phyloP scores from a whole-genome alignment of 2,113 vertebrate genomes.

The Alligator mississippiensis region DNA sequence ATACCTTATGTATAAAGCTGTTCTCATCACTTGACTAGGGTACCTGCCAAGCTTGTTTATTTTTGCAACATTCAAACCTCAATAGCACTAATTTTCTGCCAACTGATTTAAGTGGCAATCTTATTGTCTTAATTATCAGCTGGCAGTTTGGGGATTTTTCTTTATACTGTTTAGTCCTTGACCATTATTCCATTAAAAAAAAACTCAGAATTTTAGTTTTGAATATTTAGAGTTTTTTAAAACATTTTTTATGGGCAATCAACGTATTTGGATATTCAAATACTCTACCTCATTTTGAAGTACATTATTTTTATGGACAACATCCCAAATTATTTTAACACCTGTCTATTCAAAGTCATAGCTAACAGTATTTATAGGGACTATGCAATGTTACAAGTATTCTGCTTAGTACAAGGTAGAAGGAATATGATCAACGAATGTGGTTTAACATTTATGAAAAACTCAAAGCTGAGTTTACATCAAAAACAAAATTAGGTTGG shows the following conservation, averaged over 20 bases:
- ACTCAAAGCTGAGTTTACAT: neutral
- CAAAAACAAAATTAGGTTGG: slow-evolving; percentile 55
- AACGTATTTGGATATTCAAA: neutral
- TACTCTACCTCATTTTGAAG: neutral
- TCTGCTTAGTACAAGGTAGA: neutral
- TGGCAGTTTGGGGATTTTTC: neutral
- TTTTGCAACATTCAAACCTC: neutral
- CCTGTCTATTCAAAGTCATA: neutral
- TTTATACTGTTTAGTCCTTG: neutral
- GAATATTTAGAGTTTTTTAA: neutral
- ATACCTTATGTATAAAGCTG: neutral
- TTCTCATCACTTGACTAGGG: neutral
- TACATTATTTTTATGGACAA: neutral
- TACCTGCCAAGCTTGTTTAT: neutral
- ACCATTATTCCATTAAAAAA: neutral
- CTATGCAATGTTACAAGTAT: neutral
- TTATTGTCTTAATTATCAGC: neutral
- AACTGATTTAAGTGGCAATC: neutral
- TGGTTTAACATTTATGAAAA: slow-evolving; percentile 16
- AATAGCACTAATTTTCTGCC: neutral
- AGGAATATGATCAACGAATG: neutral
- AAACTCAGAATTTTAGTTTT: neutral
- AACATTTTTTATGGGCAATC: neutral
- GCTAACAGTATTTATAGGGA: neutral
- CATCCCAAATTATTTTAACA: neutral